Conservation (phyloP, 1,140 invertebrate genomes). For the Pseudomyrmex cubaensis region DNA sequence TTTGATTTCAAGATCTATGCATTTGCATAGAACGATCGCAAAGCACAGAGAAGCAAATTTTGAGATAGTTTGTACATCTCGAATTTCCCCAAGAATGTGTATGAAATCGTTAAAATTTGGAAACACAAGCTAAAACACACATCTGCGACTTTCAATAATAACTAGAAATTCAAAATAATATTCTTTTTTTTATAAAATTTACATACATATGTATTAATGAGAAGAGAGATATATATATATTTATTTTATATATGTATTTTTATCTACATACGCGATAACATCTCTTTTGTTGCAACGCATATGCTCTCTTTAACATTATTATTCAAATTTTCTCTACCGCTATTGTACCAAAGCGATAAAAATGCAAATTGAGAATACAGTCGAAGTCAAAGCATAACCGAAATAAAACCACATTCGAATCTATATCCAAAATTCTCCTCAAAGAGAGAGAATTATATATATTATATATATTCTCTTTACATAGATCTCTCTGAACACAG, state of each 20-base stretch:
- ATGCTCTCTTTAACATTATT: neutral
- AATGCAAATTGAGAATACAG: slow-evolving; percentile 24
- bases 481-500: neutral
- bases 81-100: slow-evolving; percentile 38
- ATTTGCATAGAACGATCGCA: too few species aligned
- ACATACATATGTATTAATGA: slow-evolving; percentile 9
- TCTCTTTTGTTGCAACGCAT: too few species aligned
- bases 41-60: neutral
- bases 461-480: too few species aligned
- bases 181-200: neutral
- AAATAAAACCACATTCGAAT: neutral
- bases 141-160: neutral
- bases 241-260: too few species aligned
- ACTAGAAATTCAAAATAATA: slow-evolving; percentile 36
- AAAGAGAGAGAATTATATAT: too few species aligned
- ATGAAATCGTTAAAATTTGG: slow-evolving; percentile 63
- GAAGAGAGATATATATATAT: neutral
- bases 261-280: too few species aligned
- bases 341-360: slow-evolving; percentile 19
- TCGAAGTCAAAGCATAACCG: slow-evolving; percentile 16
- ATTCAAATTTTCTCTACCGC: neutral
- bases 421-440: too few species aligned
- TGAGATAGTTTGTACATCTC: slow-evolving; percentile 1
- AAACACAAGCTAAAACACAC: slow-evolving; percentile 50
- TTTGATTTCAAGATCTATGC: slow-evolving; percentile 7